These are phyloP conservation scores for Orussus abietinus DNA, from an alignment of 1,140 invertebrate species.

Conservation along the genomic window DNA sequence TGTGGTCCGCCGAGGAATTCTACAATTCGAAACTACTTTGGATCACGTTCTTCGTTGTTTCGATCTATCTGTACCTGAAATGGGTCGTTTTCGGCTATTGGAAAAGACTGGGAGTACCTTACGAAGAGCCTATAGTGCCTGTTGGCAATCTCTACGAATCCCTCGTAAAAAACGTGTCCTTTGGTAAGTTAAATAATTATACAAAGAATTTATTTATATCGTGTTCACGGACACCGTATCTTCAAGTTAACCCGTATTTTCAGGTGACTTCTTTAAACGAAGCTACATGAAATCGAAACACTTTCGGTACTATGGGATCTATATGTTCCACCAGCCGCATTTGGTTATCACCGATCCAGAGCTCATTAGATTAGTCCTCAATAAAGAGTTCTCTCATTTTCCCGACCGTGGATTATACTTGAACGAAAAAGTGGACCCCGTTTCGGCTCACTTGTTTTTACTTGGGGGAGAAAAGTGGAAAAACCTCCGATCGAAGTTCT, in stretches of 20 bases:
- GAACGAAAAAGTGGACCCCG: slow-evolving; percentile 51
- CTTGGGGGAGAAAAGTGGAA: slow-evolving; percentile 52
- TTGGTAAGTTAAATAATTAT: slow-evolving; percentile 36
- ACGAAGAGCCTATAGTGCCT: slow-evolving; percentile 30
- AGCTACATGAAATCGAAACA: slow-evolving; percentile 19
- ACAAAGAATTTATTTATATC: no score
- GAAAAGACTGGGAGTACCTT: slow-evolving; percentile 36
- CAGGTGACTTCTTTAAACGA: slow-evolving; percentile 20
- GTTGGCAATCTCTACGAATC: slow-evolving; percentile 40
- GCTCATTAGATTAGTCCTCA: slow-evolving; percentile 48
- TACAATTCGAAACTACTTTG: neutral
- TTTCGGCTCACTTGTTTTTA: slow-evolving; percentile 55
- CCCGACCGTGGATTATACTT: slow-evolving; percentile 45
- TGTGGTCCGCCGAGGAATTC: neutral
- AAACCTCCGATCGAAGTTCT: slow-evolving; percentile 51
- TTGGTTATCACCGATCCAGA: slow-evolving; percentile 51
- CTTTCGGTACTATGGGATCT: slow-evolving; percentile 39
- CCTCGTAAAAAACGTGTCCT: slow-evolving; percentile 32
- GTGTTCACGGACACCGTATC: no score
- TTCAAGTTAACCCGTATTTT: no score
- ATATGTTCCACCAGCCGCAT: slow-evolving; percentile 50
- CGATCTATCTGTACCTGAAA: neutral
- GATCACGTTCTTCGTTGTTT: neutral
- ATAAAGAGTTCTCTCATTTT: slow-evolving; percentile 54
- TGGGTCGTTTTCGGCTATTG: slow-evolving; percentile 35